Conservation (phyloP, 2,113 vertebrate species). For the Thinocorus orbignyianus region DNA sequence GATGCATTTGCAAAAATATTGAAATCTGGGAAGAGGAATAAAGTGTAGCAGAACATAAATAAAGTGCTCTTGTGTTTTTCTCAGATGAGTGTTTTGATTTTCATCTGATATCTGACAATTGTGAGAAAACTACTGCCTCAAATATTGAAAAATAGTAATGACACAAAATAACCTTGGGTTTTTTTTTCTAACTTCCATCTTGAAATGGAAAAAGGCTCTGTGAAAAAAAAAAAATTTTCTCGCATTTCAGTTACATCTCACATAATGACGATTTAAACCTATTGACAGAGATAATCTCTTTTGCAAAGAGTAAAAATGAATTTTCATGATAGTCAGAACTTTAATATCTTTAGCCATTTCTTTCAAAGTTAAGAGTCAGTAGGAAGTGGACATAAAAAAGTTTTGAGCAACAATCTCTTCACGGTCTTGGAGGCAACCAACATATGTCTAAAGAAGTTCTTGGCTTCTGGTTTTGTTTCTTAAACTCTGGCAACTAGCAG, state of each 20-base stretch:
- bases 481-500: background rate
- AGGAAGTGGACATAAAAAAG: background rate
- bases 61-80: slow-evolving; percentile 5
- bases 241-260: background rate
- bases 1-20: slow-evolving; percentile 37
- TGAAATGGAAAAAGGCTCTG: background rate
- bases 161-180: background rate
- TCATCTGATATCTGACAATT: background rate
- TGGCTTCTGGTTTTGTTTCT: background rate
- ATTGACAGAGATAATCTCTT: background rate
- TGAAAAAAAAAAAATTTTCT: background rate
- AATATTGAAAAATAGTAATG: background rate
- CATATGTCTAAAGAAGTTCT: background rate
- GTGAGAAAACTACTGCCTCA: background rate
- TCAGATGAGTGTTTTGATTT: background rate
- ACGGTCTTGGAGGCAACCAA: background rate
- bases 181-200: background rate
- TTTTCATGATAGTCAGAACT: background rate
- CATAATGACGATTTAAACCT: background rate
- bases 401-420: background rate
- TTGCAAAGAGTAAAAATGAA: background rate
- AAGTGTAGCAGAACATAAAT: slow-evolving; percentile 19
- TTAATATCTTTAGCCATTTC: background rate
- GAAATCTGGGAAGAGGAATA: slow-evolving; percentile 26
- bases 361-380: background rate